Percentiles rank a stretch among this genome's conserved stretches.
Evolutionary conservation across 2,797 vertebrate genomes (phyloP).

Genomic region (Macroramphosus scolopax): DNA sequence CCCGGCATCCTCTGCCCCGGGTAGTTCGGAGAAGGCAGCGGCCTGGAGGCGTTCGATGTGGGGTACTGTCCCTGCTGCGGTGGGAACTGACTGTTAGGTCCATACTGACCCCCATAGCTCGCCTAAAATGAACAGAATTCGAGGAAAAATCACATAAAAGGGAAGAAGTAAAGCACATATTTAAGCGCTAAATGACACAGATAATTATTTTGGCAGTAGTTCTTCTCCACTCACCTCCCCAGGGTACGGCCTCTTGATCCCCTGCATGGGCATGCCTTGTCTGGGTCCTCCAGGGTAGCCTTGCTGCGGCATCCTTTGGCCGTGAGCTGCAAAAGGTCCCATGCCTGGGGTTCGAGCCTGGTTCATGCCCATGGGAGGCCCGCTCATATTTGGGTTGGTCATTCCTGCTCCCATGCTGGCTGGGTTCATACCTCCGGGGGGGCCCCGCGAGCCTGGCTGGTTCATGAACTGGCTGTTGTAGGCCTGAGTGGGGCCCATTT

Average conservation of each 20-base stretch:
- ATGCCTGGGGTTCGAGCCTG: slow-evolving; percentile 92
- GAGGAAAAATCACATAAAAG: background rate
- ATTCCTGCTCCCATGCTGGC: slow-evolving; percentile 89
- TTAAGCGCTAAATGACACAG: background rate
- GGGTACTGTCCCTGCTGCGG: slow-evolving; percentile 95
- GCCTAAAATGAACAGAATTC: slow-evolving; percentile 72
- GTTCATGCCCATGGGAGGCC: slow-evolving; percentile 96
- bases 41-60: slow-evolving; percentile 86
- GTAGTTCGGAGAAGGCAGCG: slow-evolving; percentile 93
- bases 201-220: no score
- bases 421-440: slow-evolving; percentile 94
- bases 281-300: slow-evolving; percentile 90
- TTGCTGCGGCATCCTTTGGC: slow-evolving; percentile 96
- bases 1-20: slow-evolving; percentile 94
- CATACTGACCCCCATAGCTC: slow-evolving; percentile 93
- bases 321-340: slow-evolving; percentile 88
- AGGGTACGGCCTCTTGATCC: slow-evolving; percentile 95
- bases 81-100: slow-evolving; percentile 96
- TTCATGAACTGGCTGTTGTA: slow-evolving; percentile 99
- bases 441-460: slow-evolving; percentile 92
- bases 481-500: slow-evolving; percentile 96
- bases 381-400: slow-evolving; percentile 91
- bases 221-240: slow-evolving; percentile 85
- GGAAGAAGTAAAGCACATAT: no score
- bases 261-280: slow-evolving; percentile 91